Evolutionary conservation across 2,113 vertebrate species (phyloP), one percentile per base, ranked within the genome.

Genomic region (Agapornis roseicollis): DNA sequence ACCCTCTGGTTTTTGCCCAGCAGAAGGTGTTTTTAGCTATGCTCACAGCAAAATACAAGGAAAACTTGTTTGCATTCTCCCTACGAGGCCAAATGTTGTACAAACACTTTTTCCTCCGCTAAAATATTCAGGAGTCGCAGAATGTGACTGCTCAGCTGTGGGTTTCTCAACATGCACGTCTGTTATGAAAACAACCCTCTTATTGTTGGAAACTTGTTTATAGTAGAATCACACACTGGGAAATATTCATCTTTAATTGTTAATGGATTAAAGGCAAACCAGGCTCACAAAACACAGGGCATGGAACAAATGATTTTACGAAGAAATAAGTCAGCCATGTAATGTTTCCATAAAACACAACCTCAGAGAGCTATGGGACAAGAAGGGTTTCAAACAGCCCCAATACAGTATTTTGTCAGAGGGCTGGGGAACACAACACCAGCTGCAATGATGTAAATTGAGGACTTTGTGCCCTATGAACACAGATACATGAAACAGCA

Each of bases 181-280:
- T 97, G 94, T 97, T 97, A 86, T 96, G 91, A 33, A 91, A 96
- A 97, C 95, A 98, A 84, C 89, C 61, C 96, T 27, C 49, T 80
- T 52, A 22, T 64, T 56, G 90, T 27, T 50, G 89, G 89, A 85
- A 61, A 39, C 64, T 85, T 97, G 96, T 97, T 97, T 97, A 47
- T 5, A 80, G 94, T 95, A 73, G 37, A 95, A 91, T 12, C 95
- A 96, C 96, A 68, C 68, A 0, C 91, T 24, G 68, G 79, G 85
- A 88, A 82, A 93, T 53, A 85, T 74, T 85, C 87, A n/a, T 25
- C 85, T 65, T 49, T 37, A 90, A 84, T 86, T 86, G 88, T 55
- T 91, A 37, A 61, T 49, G 79, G 66, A 80, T 88, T 37, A 49
- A 66, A 64, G 81, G 87, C 56, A 78, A 94, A 73, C 78, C 15